Evolutionary conservation across 2,113 vertebrate genomes (phyloP).

Genomic region (Ammodytes marinus): DNA sequence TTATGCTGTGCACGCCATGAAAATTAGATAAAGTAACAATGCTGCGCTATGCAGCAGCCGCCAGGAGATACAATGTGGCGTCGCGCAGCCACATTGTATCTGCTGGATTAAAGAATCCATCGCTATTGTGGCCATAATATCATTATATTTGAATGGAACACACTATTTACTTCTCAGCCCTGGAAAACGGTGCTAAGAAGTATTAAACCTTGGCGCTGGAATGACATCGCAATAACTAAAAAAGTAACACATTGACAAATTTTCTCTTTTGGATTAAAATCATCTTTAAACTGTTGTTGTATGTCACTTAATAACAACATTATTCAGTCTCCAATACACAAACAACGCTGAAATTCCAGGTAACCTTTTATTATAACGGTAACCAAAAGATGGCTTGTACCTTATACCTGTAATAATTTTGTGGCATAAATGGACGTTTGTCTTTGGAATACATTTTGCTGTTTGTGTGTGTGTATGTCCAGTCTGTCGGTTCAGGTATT

Average conservation of each 20-base stretch:
- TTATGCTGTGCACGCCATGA: too few relatives aligned
- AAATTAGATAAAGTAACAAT: too few relatives aligned
- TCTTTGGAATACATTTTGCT: background rate
- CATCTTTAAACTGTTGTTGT: background rate
- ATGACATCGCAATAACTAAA: background rate
- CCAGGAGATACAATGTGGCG: too few relatives aligned
- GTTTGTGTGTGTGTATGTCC: conserved; percentile 14
- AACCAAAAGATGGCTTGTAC: background rate
- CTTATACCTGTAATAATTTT: background rate
- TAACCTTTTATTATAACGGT: background rate
- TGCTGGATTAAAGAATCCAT: too few relatives aligned
- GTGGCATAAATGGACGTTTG: background rate
- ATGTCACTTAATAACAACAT: background rate
- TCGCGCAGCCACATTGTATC: too few relatives aligned
- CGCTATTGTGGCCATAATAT: too few relatives aligned
- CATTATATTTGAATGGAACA: too few relatives aligned
- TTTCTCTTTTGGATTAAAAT: background rate
- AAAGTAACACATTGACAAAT: too few relatives aligned
- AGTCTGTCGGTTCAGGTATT: conserved; percentile 89
- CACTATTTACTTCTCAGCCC: too few relatives aligned
- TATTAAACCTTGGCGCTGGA: too few relatives aligned
- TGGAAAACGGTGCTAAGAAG: too few relatives aligned
- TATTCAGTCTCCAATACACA: background rate
- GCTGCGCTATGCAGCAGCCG: too few relatives aligned
- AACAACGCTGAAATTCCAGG: background rate